Base-by-base conservation (phyloP, 1,140 invertebrate genomes). In the Drosophila albomicans region DNA sequence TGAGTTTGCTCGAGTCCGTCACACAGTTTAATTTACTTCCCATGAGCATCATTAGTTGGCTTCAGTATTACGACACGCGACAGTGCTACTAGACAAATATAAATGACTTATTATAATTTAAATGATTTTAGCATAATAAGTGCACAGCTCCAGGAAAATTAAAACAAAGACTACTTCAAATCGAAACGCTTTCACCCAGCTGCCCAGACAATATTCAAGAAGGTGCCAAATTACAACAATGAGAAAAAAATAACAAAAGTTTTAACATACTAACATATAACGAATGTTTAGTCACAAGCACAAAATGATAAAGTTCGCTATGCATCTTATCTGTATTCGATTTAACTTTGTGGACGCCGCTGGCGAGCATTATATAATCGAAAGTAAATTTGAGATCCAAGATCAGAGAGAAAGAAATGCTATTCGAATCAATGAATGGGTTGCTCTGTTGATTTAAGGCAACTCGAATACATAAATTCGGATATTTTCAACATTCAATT, bases 101-200 rank as follows among this genome's bases (percentile, higher is more conserved):
- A 51, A 49, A 64, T 15, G 48, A 54, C 48, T 54, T 64, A 81
- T 81, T 81, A 81, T 84, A 75, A 84, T 87, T 87, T 79, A 79
- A 87, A 86, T 64, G 79, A 77, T 79, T 87, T 87, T 79, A 81
- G 78, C 82, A 79, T 86, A 86, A 81, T 72, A 79, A 35, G 28
- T 41, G 41, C 15, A 5, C 70, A 79, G 70, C 65, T 67, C 25
- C 10, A 71, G 20, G 45, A 56, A 68, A 63, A 59, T 61, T 70
- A 76, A 86, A 75, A 86, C 79, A 76, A 70, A 82, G 63, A 46
- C 61, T 30, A 30, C 41, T 41, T 61, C 20, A 75, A 69, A 45
- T 25, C 45, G 6, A 45, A 64, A 61, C 65, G 57, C 82, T 85
- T 85, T 85, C 82, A 82, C 82, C 68, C 46, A 6, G 38, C 13